A percentile compares a stretch with the other conserved stretches of the same genome.
Evolutionary conservation across 2,113 vertebrate species (phyloP).

Genomic region (Osmerus eperlanus): DNA sequence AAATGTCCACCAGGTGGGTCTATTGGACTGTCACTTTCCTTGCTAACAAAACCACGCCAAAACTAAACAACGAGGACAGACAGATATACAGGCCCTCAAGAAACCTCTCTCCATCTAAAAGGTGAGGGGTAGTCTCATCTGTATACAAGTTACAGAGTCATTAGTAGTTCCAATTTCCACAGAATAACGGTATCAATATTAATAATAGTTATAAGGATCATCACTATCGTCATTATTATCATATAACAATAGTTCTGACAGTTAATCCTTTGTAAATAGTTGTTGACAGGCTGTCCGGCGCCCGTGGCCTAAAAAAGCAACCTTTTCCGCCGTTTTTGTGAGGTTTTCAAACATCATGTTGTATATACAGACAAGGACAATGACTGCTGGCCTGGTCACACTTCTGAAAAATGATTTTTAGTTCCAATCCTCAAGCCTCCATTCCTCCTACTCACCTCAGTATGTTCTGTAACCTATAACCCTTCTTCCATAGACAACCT

Average conservation of each 20-base stretch:
- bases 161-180: slow-evolving; percentile 50
- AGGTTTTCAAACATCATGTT: slow-evolving; percentile 51
- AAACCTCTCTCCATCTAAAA: slow-evolving; percentile 51
- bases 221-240: slow-evolving; percentile 26
- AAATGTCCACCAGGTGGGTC: slow-evolving; percentile 58
- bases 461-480: slow-evolving; percentile 3
- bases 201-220: slow-evolving; percentile 22
- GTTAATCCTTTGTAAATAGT: slow-evolving; percentile 60
- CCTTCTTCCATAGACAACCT: neutral
- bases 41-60: slow-evolving; percentile 20
- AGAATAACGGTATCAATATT: slow-evolving; percentile 57
- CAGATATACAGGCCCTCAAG: slow-evolving; percentile 62
- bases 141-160: slow-evolving; percentile 58
- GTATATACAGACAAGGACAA: slow-evolving; percentile 57
- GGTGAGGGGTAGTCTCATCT: slow-evolving; percentile 54
- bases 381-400: slow-evolving; percentile 15
- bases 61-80: slow-evolving; percentile 3
- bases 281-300: slow-evolving; percentile 70
- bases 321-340: slow-evolving; percentile 47
- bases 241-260: slow-evolving; percentile 51
- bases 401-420: slow-evolving; percentile 45
- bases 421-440: slow-evolving; percentile 15
- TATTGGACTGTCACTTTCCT: slow-evolving; percentile 36
- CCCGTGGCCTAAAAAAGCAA: slow-evolving; percentile 57
- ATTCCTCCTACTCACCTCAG: neutral